Base-by-base conservation (phyloP, 1,140 invertebrate species). In the Formica selysi region DNA sequence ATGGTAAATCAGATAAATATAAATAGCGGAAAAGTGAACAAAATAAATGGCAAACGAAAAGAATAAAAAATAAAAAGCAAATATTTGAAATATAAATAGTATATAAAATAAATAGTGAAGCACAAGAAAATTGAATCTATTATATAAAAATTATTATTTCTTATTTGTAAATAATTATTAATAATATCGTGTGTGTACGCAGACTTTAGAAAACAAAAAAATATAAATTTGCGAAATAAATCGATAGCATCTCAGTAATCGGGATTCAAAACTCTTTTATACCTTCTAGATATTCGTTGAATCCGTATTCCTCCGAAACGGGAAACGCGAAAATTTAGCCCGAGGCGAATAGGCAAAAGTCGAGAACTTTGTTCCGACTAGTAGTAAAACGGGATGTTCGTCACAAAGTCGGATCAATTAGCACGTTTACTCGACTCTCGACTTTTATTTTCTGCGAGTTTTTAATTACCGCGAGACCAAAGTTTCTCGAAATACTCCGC, bases 371-470 rank as follows among this genome's bases (percentile, higher is more conserved):
- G 41, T 73, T 41, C 79, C 11, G 3, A 51, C 29, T 26, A 81
- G 36, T 19, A 81, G 36, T 59, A 73, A 41, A 73, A 57, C 7
- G 26, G 26, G 67, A 81, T 81, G 79, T 81, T 19, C 54, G 38
- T 81, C 38, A 26, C 38, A 7, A 44, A 81, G 51, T 59, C 67
- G 22, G 38, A 68, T 81, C 67, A 81, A 81, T 81, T 81, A 81
- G 67, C 38, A 68, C 38, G 59, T 36, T 81, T 59, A 73, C 67
- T 81, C 51, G 22, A 57, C 51, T 38, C 79, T 81, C 68, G 65
- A 81, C 78, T 65, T 81, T 71, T 81, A 81, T 81, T 81, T 81
- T 61, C 26, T 7, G 67, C 26, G 38, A 81, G 36, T 81, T 81
- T 81, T 81, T 81, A 81, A 81, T 81, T 81, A 81, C 78, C 51